Base-by-base conservation (phyloP, 2,113 vertebrate genomes). In the Ctenomys sociabilis region DNA sequence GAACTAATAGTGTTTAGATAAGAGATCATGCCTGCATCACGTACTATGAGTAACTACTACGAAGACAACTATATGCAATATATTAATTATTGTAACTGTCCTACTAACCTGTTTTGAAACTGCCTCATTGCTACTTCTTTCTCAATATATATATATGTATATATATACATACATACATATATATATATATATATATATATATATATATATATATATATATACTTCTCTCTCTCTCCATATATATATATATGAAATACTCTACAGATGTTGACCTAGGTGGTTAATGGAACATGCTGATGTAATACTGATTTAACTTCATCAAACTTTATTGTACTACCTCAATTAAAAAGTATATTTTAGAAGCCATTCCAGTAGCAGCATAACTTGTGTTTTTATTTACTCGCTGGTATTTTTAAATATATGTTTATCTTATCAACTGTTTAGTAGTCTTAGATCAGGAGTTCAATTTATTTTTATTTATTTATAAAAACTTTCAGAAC, bases 391-490 rank as follows among this genome's bases (percentile, higher is more conserved):
- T 68, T 83, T 80, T 87, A 54, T 86, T 37, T 59, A 17, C 24
- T 10, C 13, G 24, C n/a, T 85, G 85, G 6, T 54, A 88, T 88
- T 81, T 77, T 87, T 40, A 49, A 40, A 21, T 91, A 57, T 70
- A 59, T 40, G 21, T 96, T 88, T 81, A 54, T 68, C 54, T 80
- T 70, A 16, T 75, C 24, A 88, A 77, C 68, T 85, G 32, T 19
- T 22, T 30, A 16, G 82, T 37, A 43, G 5, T 32, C 40, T 70
- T 94, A 49, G n/a, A 19, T 87, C 52, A 91, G 28, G 37, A 78
- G 17, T 77, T 83, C 49, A 73, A 8, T 54, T 54, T 81, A 32
- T 64, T 94, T 96, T 92, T 85, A 28, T 59, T 92, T 87, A 85
- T 61, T 90, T 85, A 75, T 26, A 52, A 73, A 91, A 10, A 40